phyloP scores from a whole-genome alignment of 2,113 vertebrate species.

The Paralichthys olivaceus region DNA sequence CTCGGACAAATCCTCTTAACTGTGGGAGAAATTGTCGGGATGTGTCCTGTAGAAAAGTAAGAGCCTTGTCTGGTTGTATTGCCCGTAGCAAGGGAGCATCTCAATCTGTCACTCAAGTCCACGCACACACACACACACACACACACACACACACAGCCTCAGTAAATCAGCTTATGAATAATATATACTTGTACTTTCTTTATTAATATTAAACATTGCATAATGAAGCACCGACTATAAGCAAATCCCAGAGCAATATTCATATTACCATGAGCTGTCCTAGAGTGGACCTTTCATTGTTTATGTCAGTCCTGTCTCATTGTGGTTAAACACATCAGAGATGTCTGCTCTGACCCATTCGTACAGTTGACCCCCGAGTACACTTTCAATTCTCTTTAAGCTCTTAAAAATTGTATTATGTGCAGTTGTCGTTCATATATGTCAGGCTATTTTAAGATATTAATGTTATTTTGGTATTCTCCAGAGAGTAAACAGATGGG shows the following conservation, averaged over 20 bases:
- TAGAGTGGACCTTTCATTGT: constrained; percentile 76
- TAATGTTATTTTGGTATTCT: constrained; percentile 17
- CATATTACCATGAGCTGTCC: constrained; percentile 70
- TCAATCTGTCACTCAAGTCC: constrained; percentile 77
- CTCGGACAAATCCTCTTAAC: constrained; percentile 85
- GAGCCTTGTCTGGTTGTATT: constrained; percentile 75
- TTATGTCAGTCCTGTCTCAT: constrained; percentile 62
- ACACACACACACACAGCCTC: constrained; percentile 28
- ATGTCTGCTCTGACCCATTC: constrained; percentile 22
- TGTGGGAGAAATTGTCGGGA: constrained; percentile 83
- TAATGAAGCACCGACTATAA: constrained; percentile 78
- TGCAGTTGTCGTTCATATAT: not conserved
- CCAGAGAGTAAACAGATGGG: constrained; percentile 23
- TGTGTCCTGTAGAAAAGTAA: constrained; percentile 76
- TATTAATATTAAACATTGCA: constrained; percentile 85
- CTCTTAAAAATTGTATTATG: constrained; percentile 24
- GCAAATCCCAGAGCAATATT: constrained; percentile 81
- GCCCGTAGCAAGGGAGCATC: constrained; percentile 77
- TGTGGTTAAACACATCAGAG: constrained; percentile 58
- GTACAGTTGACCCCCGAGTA: constrained; percentile 41
- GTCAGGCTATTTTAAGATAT: constrained; percentile 48
- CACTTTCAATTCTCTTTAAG: constrained; percentile 4
- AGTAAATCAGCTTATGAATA: constrained; percentile 85
- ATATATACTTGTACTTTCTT: constrained; percentile 84
- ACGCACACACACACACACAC: constrained; percentile 45